A percentile compares a stretch with the other conserved stretches of the same genome.
phyloP scores from a whole-genome alignment of 2,888 invertebrate genomes.

The Chaetogeoica ovagalla region DNA sequence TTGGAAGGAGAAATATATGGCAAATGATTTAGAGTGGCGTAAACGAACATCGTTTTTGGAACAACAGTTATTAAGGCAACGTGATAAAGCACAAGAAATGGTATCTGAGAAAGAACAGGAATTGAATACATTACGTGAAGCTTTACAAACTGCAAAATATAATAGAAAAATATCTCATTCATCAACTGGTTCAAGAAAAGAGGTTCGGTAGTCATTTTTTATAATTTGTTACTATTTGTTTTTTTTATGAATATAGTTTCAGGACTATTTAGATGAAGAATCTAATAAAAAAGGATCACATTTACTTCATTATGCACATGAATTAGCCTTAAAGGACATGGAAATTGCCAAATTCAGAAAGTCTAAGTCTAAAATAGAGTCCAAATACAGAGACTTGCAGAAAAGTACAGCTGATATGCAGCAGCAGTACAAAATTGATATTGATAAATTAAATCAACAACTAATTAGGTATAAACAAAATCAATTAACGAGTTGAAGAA shows the following conservation, averaged over 20 bases:
- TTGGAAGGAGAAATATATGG: slow-evolving; percentile 57
- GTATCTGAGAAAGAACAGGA: slow-evolving; percentile 80
- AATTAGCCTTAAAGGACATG: slow-evolving; percentile 77
- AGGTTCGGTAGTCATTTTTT: slow-evolving; percentile 17
- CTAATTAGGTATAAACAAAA: slow-evolving; percentile 59
- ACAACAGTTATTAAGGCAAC: slow-evolving; percentile 75
- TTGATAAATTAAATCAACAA: slow-evolving; percentile 58
- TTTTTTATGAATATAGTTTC: slow-evolving; percentile 29
- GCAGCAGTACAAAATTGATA: slow-evolving; percentile 59
- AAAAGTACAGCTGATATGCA: slow-evolving; percentile 58
- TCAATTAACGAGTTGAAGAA: slow-evolving; percentile 9
- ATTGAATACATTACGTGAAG: slow-evolving; percentile 66
- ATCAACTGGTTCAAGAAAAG: slow-evolving; percentile 47
- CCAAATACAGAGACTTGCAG: slow-evolving; percentile 59
- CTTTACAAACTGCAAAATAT: slow-evolving; percentile 32
- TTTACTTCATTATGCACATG: slow-evolving; percentile 81
- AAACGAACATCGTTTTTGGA: slow-evolving; percentile 67
- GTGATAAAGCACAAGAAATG: slow-evolving; percentile 75
- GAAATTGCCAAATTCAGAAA: slow-evolving; percentile 75
- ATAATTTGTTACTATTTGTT: background rate
- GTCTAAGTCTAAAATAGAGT: slow-evolving; percentile 67
- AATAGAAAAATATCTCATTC: slow-evolving; percentile 46
- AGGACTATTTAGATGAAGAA: slow-evolving; percentile 49
- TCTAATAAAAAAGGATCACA: slow-evolving; percentile 65
- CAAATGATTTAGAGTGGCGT: slow-evolving; percentile 61